These are phyloP conservation scores for Takifugu ocellatus DNA, from an alignment of 2,797 vertebrate genomes.

Conservation along the genomic window DNA sequence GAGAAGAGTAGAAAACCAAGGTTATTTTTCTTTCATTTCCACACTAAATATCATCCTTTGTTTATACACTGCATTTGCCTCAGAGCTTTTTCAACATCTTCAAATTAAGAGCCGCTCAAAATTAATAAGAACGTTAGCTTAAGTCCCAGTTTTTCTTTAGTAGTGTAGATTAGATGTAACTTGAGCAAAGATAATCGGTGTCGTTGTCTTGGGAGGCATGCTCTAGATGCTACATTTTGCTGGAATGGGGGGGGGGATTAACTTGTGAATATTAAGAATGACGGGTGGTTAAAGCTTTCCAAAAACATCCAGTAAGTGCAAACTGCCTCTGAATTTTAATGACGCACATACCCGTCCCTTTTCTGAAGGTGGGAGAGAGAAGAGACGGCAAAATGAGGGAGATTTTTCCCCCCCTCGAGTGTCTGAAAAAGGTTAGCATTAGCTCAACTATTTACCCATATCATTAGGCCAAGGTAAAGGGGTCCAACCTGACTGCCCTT, in stretches of 20 bases:
- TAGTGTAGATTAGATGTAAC: not conserved
- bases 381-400: constrained; percentile 45
- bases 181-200: constrained; percentile 32
- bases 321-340: constrained; percentile 89
- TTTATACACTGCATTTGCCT: too few species aligned
- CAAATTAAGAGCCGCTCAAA: not conserved
- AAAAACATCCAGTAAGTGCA: constrained; percentile 85
- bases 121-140: not conserved
- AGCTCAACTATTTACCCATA: constrained; percentile 70
- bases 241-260: constrained; percentile 71
- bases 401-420: constrained; percentile 47
- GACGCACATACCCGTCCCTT: constrained; percentile 52
- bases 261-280: constrained; percentile 96
- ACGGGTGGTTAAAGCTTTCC: constrained; percentile 89
- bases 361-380: constrained; percentile 19
- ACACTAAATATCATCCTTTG: too few species aligned
- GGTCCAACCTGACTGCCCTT: constrained; percentile 65
- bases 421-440: constrained; percentile 65
- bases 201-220: constrained; percentile 81
- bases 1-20: not conserved
- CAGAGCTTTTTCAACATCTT: not conserved
- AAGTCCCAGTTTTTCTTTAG: not conserved
- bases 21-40: too few species aligned
- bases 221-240: constrained; percentile 83
- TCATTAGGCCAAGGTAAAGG: constrained; percentile 65